A percentile compares a stretch with the other conserved stretches of the same genome.
phyloP scores from a whole-genome alignment of 1,140 invertebrate genomes.

The Adoxophyes honmai region DNA sequence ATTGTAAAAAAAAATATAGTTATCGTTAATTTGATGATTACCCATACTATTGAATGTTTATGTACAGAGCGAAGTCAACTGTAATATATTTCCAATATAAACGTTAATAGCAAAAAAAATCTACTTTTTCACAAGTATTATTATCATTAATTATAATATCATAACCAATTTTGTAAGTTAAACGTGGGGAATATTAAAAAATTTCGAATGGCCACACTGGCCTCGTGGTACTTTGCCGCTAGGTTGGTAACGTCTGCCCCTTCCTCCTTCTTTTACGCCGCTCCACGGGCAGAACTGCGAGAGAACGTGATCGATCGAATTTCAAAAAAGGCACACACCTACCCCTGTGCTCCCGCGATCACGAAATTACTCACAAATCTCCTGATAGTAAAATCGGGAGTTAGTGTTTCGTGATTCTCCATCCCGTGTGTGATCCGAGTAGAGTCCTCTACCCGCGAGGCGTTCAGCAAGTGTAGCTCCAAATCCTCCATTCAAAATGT shows the following conservation, averaged over 20 bases:
- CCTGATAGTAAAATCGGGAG: constrained; percentile 67
- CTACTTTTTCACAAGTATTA: too few species aligned
- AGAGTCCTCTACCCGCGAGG: constrained; percentile 49
- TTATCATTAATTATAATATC: too few species aligned
- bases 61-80: too few species aligned
- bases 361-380: constrained; percentile 71
- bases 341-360: constrained; percentile 72
- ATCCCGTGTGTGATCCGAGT: constrained; percentile 62
- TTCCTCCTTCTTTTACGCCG: constrained; percentile 75
- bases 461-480: constrained; percentile 45
- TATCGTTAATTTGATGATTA: too few species aligned
- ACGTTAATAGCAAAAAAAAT: too few species aligned
- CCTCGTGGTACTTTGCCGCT: constrained; percentile 64
- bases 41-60: too few species aligned
- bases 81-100: too few species aligned
- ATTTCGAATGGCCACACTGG: constrained; percentile 43
- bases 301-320: constrained; percentile 76
- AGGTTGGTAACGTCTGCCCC: constrained; percentile 68
- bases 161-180: neutral
- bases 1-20: too few species aligned
- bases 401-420: constrained; percentile 68
- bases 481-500: constrained; percentile 70
- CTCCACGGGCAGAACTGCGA: constrained; percentile 68
- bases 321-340: constrained; percentile 74
- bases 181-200: neutral